Percentiles rank a stretch among this genome's conserved stretches.
phyloP scores from a whole-genome alignment of 2,888 invertebrate species.

The Chironomus riparius region DNA sequence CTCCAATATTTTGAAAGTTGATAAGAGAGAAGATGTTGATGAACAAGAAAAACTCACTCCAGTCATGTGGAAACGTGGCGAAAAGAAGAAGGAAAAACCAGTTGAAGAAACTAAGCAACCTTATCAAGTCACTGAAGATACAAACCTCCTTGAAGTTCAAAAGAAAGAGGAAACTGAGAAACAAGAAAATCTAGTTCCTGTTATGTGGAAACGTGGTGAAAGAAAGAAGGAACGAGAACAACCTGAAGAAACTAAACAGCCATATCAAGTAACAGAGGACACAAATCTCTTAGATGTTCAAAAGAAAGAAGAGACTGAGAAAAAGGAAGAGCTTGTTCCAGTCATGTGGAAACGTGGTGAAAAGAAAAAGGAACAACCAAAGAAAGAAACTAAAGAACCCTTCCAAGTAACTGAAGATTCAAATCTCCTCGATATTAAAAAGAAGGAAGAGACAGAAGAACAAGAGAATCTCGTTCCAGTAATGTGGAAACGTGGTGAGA shows the following conservation, averaged over 20 bases:
- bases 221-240: background rate
- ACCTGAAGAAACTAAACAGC: background rate
- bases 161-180: conserved; percentile 25
- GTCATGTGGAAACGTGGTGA: conserved; percentile 38
- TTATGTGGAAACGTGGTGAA: conserved; percentile 1
- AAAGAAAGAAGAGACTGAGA: conserved; percentile 23
- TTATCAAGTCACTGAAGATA: conserved; percentile 29
- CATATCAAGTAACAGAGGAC: conserved; percentile 29
- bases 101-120: conserved; percentile 11
- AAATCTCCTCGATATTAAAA: conserved; percentile 31
- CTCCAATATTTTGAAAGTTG: conserved; percentile 28
- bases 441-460: conserved; percentile 24
- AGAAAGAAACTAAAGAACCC: conserved; percentile 33
- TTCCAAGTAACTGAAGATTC: conserved; percentile 33
- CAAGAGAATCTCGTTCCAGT: conserved; percentile 28
- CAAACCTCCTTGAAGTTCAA: conserved; percentile 31
- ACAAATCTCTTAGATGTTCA: conserved; percentile 31
- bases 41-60: conserved; percentile 30
- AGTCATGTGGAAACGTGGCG: conserved; percentile 6
- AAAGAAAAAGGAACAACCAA: conserved; percentile 31
- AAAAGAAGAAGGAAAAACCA: conserved; percentile 28
- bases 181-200: background rate
- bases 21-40: conserved; percentile 32
- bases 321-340: background rate
- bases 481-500: conserved; percentile 37